Evolutionary conservation across 37 sponge, comb jelly and placozoan species (phyloP).

Genomic region (Dysidea cf. avara): DNA sequence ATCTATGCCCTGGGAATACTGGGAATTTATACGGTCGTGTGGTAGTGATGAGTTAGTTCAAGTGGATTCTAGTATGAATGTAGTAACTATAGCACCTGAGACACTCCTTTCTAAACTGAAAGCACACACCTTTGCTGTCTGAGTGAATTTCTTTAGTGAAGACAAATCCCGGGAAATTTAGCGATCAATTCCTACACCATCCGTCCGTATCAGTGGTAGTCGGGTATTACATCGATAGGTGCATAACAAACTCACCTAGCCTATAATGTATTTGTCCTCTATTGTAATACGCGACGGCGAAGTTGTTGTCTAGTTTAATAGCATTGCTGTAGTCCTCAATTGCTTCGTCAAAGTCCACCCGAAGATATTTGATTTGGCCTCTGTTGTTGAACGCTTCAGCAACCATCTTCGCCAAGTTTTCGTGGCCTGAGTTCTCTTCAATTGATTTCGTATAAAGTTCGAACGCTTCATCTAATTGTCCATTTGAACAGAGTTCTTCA

Average conservation of each 20-base stretch:
- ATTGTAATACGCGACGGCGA: slow-evolving; percentile 87
- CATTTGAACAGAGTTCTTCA: not conserved
- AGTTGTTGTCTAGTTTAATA: slow-evolving; percentile 46
- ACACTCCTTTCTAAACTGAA: too few species aligned
- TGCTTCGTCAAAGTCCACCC: slow-evolving; percentile 89
- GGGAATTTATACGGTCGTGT: too few species aligned
- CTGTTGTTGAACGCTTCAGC: slow-evolving; percentile 84
- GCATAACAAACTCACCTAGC: too few species aligned
- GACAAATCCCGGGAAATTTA: too few species aligned
- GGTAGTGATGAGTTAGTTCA: too few species aligned
- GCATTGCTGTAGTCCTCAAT: slow-evolving; percentile 83
- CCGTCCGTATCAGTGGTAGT: not conserved
- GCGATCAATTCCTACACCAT: not conserved
- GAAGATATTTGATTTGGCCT: slow-evolving; percentile 78
- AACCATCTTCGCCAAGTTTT: slow-evolving; percentile 22
- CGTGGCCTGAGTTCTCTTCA: not conserved
- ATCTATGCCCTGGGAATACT: too few species aligned
- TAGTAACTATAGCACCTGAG: too few species aligned
- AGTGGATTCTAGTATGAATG: too few species aligned
- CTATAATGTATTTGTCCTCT: slow-evolving; percentile 92
- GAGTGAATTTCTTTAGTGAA: too few species aligned
- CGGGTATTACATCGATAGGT: too few species aligned
- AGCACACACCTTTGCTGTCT: too few species aligned
- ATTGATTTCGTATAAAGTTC: slow-evolving; percentile 5
- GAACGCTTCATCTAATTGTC: slow-evolving; percentile 11